A percentile compares a stretch with the other conserved stretches of the same genome.
These are phyloP conservation scores for Anolis apletophallus DNA, from an alignment of 2,797 vertebrate genomes.

Conservation along the genomic window DNA sequence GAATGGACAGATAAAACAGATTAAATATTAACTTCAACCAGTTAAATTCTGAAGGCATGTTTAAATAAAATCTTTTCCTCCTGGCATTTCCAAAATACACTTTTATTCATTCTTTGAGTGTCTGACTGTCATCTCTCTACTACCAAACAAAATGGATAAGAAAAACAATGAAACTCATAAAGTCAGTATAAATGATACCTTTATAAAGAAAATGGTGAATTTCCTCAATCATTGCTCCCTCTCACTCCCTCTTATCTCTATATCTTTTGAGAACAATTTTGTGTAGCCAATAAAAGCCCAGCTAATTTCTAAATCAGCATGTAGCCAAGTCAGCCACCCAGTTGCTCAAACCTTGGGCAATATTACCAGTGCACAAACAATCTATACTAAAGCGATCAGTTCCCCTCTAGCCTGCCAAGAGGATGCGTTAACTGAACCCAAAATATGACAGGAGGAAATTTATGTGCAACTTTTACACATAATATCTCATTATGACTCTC, in stretches of 20 bases:
- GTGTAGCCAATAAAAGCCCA: constrained; percentile 81
- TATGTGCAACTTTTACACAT: constrained; percentile 90
- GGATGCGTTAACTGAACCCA: constrained; percentile 81
- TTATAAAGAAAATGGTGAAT: constrained; percentile 43
- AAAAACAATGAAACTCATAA: constrained; percentile 8
- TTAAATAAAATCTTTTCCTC: too few relatives aligned
- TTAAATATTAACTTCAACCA: too few relatives aligned
- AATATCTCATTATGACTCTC: constrained; percentile 88
- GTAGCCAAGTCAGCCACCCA: constrained; percentile 85
- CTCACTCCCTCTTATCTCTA: constrained; percentile 34
- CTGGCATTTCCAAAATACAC: not conserved
- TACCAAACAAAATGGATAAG: constrained; percentile 9
- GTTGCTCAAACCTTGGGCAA: constrained; percentile 84
- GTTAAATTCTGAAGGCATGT: too few relatives aligned
- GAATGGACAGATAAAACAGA: too few relatives aligned
- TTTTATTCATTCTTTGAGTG: not conserved
- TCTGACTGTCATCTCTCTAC: not conserved
- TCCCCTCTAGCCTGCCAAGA: constrained; percentile 81
- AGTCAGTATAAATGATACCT: constrained; percentile 3
- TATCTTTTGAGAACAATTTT: constrained; percentile 74
- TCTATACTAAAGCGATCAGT: constrained; percentile 88
- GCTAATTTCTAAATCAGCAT: constrained; percentile 87
- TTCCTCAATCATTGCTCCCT: constrained; percentile 57
- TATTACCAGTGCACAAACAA: constrained; percentile 82
- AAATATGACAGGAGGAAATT: constrained; percentile 89